A percentile compares a stretch with the other conserved stretches of the same genome.
Evolutionary conservation across 2,888 invertebrate species (phyloP).

Genomic region (Sinohyriopsis cumingii): DNA sequence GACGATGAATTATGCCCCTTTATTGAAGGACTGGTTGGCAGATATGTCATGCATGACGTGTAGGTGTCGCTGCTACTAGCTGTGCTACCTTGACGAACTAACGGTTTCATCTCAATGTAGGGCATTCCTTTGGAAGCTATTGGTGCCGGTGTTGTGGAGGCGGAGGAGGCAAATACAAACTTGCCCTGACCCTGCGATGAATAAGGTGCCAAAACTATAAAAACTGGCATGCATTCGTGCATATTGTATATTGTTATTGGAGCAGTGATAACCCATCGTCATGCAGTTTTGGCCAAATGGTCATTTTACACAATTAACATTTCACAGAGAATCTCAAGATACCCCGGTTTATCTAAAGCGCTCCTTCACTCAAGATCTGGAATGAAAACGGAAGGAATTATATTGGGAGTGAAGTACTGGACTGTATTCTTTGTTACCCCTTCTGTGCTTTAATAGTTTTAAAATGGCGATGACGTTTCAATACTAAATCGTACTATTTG

Average conservation of each 20-base stretch:
- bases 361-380: too few species aligned
- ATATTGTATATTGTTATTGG: background rate
- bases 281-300: conserved; percentile 1
- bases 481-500: too few species aligned
- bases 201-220: background rate
- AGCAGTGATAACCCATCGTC: conserved; percentile 1
- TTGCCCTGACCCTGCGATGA: conserved; percentile 22
- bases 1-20: conserved; percentile 30
- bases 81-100: conserved; percentile 70
- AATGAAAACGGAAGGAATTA: too few species aligned
- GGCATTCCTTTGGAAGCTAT: conserved; percentile 42
- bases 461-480: too few species aligned
- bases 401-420: too few species aligned
- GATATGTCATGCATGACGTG: conserved; percentile 96
- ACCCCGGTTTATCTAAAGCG: too few species aligned
- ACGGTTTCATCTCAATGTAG: conserved; percentile 65
- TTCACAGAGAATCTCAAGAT: too few species aligned
- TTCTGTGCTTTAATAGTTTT: too few species aligned
- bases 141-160: conserved; percentile 14
- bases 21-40: conserved; percentile 71
- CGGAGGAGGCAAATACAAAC: conserved; percentile 30
- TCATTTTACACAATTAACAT: too few species aligned
- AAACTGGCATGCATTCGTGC: too few species aligned
- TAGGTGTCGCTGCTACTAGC: conserved; percentile 94
- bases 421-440: too few species aligned